A percentile compares a stretch with the other conserved stretches of the same genome.
Conservation (phyloP, 1,140 invertebrate genomes). For the Sarcophaga bullata region DNA sequence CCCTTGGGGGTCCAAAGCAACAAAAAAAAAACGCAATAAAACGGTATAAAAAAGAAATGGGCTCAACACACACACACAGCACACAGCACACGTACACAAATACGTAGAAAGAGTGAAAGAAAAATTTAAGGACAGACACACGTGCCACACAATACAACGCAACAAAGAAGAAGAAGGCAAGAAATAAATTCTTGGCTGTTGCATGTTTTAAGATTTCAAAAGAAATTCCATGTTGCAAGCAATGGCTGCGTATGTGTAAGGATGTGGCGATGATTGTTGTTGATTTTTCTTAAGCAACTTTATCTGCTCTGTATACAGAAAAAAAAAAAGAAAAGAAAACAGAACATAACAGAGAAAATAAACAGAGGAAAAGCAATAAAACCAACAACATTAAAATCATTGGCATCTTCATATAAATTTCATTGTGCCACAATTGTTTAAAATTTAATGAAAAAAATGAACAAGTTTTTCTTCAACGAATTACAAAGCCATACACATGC, state of each 20-base stretch:
- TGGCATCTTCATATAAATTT: conserved; percentile 40
- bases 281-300: neutral
- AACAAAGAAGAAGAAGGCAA: neutral
- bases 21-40: neutral
- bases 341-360: neutral
- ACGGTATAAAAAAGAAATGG: neutral
- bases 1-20: conserved; percentile 29
- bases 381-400: conserved; percentile 33
- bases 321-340: neutral
- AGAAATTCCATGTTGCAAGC: neutral
- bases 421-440: conserved; percentile 40
- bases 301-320: neutral
- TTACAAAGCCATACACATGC: neutral
- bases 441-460: conserved; percentile 16
- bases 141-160: neutral
- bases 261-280: neutral
- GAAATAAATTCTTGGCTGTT: neutral
- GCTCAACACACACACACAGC: too few relatives aligned
- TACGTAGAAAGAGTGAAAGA: neutral
- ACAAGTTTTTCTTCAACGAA: conserved; percentile 21
- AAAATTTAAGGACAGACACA: neutral
- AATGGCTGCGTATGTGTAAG: neutral
- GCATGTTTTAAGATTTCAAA: conserved; percentile 9
- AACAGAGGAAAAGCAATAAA: neutral
- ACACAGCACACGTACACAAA: too few relatives aligned